These are phyloP conservation scores for Papilio xuthus DNA, from an alignment of 1,140 invertebrate genomes.

Conservation along the genomic window DNA sequence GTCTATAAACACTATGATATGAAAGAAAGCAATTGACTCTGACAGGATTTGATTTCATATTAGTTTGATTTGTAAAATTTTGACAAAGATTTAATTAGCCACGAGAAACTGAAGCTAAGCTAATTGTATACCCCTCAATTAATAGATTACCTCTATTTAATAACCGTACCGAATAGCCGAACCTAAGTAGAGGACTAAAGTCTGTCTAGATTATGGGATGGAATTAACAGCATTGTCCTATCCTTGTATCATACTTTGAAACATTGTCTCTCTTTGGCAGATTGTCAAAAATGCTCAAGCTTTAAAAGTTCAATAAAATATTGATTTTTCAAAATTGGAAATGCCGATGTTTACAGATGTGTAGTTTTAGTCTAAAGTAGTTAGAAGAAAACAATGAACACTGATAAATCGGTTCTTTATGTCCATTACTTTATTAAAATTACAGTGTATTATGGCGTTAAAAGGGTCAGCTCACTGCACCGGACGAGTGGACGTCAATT, in stretches of 20 bases:
- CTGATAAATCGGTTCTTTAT: not conserved
- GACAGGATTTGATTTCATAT: not conserved
- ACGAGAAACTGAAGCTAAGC: too few relatives aligned
- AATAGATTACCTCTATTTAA: too few relatives aligned
- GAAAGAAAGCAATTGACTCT: not conserved
- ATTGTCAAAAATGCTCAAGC: not conserved
- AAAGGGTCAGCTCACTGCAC: conserved; percentile 22
- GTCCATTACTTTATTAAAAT: conserved; percentile 21
- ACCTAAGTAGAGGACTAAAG: too few relatives aligned
- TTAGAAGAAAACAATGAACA: not conserved
- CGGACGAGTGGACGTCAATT: conserved; percentile 31
- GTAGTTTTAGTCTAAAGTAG: not conserved
- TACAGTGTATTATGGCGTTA: conserved; percentile 18
- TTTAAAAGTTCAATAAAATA: conserved; percentile 5
- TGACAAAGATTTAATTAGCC: not conserved
- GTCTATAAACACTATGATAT: not conserved
- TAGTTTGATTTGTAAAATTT: not conserved
- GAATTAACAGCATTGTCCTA: not conserved
- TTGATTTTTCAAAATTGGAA: not conserved
- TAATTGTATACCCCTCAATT: too few relatives aligned
- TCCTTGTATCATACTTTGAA: not conserved
- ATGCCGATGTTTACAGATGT: not conserved
- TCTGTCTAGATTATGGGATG: not conserved
- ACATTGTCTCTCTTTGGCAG: not conserved
- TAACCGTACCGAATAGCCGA: too few relatives aligned